phyloP scores from a whole-genome alignment of 2,888 invertebrate species.

The Emesis russula region DNA sequence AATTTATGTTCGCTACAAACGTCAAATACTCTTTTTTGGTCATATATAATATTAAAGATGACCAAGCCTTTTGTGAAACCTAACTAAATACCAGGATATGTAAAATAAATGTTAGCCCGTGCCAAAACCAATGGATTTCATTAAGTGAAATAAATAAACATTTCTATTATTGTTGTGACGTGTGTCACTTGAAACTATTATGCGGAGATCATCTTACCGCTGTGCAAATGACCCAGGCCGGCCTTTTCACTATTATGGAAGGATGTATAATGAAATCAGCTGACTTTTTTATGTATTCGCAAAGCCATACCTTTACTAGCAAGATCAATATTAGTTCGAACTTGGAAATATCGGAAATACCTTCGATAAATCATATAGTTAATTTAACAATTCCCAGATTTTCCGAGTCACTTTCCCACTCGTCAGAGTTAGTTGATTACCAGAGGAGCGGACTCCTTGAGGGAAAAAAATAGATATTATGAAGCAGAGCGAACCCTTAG shows the following conservation, averaged over 20 bases:
- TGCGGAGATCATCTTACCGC: slow-evolving; percentile 35
- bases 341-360: no score
- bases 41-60: not conserved
- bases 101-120: not conserved
- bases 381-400: no score
- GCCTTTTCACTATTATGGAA: slow-evolving; percentile 13
- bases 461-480: no score
- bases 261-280: not conserved
- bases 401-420: no score
- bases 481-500: no score
- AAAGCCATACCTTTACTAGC: not conserved
- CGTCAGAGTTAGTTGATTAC: no score
- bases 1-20: no score
- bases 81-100: not conserved
- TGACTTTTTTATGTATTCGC: not conserved
- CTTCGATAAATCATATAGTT: no score
- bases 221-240: slow-evolving; percentile 27
- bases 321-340: not conserved
- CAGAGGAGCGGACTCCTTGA: no score
- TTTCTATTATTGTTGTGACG: slow-evolving; percentile 32
- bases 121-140: slow-evolving; percentile 4
- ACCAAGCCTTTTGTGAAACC: slow-evolving; percentile 28
- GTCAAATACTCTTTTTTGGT: no score
- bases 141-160: slow-evolving; percentile 27
- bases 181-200: slow-evolving; percentile 34